Conservation (phyloP, 2,888 invertebrate genomes). For the Orchesella flavescens region DNA sequence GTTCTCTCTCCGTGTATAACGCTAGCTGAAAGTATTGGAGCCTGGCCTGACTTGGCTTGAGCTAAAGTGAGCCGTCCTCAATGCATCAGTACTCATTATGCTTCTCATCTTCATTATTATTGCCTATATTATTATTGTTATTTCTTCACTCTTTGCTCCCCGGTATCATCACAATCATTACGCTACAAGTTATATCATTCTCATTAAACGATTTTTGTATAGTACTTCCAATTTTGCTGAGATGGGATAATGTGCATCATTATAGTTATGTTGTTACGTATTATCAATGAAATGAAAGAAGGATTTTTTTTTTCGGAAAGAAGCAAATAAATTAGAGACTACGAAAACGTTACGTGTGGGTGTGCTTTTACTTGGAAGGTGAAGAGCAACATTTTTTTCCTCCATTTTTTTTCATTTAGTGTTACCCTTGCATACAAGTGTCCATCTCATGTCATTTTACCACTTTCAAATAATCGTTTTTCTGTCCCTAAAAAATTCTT, state of each 20-base stretch:
- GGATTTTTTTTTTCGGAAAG: too few relatives aligned
- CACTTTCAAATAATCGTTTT: slow-evolving; percentile 48
- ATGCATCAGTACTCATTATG: slow-evolving; percentile 15
- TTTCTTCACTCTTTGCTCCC: slow-evolving; percentile 8
- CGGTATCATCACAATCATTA: slow-evolving; percentile 3
- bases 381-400: background rate
- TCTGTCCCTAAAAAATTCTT: slow-evolving; percentile 12
- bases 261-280: background rate
- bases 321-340: background rate
- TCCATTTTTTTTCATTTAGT: background rate
- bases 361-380: background rate
- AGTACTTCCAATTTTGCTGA: background rate
- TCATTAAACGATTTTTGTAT: background rate
- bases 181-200: background rate
- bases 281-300: background rate
- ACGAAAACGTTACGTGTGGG: too few relatives aligned
- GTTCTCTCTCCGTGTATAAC: too few relatives aligned
- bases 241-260: background rate
- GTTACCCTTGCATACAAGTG: slow-evolving; percentile 45
- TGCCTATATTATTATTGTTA: slow-evolving; percentile 4
- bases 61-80: background rate
- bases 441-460: slow-evolving; percentile 53
- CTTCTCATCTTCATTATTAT: slow-evolving; percentile 17
- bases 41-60: background rate
- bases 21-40: too few relatives aligned